These are phyloP conservation scores for Puntigrus tetrazona DNA, from an alignment of 2,113 vertebrate species.

Conservation along the genomic window DNA sequence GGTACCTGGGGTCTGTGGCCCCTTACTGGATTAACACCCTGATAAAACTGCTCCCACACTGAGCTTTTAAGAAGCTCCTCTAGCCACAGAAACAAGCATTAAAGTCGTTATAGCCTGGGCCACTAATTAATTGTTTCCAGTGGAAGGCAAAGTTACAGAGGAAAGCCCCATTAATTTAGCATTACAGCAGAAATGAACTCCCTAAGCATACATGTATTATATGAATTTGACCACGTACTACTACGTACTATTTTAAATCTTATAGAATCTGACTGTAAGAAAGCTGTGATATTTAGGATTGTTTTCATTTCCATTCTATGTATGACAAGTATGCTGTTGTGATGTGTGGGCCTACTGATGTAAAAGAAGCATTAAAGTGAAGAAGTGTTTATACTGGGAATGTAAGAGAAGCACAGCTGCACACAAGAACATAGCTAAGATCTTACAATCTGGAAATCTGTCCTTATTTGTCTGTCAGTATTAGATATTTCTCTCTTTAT, in stretches of 20 bases:
- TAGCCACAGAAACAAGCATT: constrained; percentile 64
- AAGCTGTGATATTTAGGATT: neutral
- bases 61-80: constrained; percentile 66
- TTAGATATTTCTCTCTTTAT: constrained; percentile 9
- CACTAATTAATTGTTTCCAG: constrained; percentile 78
- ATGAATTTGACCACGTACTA: neutral
- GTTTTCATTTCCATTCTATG: constrained; percentile 13
- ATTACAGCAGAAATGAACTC: constrained; percentile 60
- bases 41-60: constrained; percentile 69
- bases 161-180: constrained; percentile 70
- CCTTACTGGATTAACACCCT: constrained; percentile 69
- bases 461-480: constrained; percentile 4
- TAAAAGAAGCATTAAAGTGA: neutral
- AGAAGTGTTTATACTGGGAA: neutral
- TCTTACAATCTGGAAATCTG: neutral
- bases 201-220: constrained; percentile 17
- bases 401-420: neutral
- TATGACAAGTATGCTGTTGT: neutral
- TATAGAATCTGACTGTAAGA: too few species aligned
- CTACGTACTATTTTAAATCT: too few species aligned
- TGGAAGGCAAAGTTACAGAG: constrained; percentile 66
- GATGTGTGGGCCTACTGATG: neutral
- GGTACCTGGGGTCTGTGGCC: constrained; percentile 70
- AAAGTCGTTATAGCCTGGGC: constrained; percentile 63
- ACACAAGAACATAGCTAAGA: neutral